A percentile compares a stretch with the other conserved stretches of the same genome.
Evolutionary conservation across 2,797 vertebrate species (phyloP).

Genomic region (Telmatherina bonti): DNA sequence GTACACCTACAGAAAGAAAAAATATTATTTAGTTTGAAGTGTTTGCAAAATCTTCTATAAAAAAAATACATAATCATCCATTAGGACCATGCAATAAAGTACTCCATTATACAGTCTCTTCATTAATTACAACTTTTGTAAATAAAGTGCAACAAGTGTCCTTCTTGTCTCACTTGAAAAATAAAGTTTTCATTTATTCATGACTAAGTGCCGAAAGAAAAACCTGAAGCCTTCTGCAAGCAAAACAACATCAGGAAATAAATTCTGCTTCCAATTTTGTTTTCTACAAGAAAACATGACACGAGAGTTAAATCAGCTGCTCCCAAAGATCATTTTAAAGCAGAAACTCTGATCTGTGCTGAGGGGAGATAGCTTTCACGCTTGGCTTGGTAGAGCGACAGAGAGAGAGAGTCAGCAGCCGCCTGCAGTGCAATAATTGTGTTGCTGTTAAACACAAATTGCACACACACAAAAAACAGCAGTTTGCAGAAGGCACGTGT

Average conservation of each 20-base stretch:
- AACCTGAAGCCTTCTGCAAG: background rate
- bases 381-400: background rate
- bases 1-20: conserved; percentile 86
- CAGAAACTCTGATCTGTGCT: conserved; percentile 21
- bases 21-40: background rate
- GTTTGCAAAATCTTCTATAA: background rate
- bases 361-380: conserved; percentile 5
- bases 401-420: conserved; percentile 1
- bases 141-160: background rate
- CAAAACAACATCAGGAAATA: background rate
- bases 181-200: conserved; percentile 20
- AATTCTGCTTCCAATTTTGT: conserved; percentile 19
- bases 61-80: background rate
- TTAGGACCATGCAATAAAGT: background rate
- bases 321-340: conserved; percentile 13
- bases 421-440: conserved; percentile 4
- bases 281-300: conserved; percentile 14
- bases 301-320: conserved; percentile 9
- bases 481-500: conserved; percentile 6
- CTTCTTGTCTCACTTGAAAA: background rate
- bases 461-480: background rate
- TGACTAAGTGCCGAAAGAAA: background rate
- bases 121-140: background rate
- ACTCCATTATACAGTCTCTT: background rate
- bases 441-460: conserved; percentile 4